A percentile compares a stretch with the other conserved stretches of the same genome.
Conservation (phyloP, 2,113 vertebrate species). For the Perccottus glenii region DNA sequence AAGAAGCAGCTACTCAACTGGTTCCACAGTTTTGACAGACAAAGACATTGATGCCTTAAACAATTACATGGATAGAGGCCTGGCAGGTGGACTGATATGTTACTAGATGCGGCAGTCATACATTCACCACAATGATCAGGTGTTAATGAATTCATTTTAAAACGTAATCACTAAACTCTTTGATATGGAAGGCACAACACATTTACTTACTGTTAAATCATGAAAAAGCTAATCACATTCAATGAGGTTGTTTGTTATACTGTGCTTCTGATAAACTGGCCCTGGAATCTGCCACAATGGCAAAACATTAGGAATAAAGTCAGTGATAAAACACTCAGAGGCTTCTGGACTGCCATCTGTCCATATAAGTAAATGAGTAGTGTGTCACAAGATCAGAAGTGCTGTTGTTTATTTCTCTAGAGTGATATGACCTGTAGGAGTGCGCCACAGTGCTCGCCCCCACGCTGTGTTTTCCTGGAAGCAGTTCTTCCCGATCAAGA, state of each 20-base stretch:
- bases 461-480: conserved; percentile 45
- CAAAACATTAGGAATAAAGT: conserved; percentile 58
- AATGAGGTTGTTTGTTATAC: not conserved
- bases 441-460: conserved; percentile 14
- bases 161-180: not conserved
- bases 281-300: conserved; percentile 42
- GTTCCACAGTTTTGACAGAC: not conserved
- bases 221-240: not conserved
- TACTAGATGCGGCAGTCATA: not conserved
- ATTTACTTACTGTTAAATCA: not conserved
- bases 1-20: not conserved
- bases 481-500: conserved; percentile 24
- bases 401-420: conserved; percentile 40
- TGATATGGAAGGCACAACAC: too few relatives aligned
- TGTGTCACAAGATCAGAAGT: conserved; percentile 59
- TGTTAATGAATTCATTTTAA: not conserved
- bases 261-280: conserved; percentile 40
- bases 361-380: conserved; percentile 69
- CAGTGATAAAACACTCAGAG: conserved; percentile 39
- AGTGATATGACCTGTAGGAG: conserved; percentile 39
- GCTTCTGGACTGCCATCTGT: conserved; percentile 18
- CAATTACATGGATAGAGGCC: too few relatives aligned
- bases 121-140: not conserved
- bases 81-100: too few relatives aligned
- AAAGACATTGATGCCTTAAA: too few relatives aligned